Evolutionary conservation across 2,888 invertebrate species (phyloP).

Genomic region (Asteroscopus sphinx): DNA sequence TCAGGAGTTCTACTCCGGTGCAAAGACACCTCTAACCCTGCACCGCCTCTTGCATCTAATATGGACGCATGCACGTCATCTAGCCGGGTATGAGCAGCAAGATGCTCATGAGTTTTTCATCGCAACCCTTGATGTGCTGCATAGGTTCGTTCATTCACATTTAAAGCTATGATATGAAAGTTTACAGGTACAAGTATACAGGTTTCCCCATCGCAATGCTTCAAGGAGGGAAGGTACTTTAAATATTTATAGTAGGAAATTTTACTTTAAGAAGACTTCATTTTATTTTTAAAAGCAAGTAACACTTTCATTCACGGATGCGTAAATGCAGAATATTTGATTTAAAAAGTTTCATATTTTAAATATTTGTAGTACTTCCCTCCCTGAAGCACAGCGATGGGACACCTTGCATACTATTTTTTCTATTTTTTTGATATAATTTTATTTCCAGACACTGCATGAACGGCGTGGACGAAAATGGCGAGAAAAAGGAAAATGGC

Average conservation of each 20-base stretch:
- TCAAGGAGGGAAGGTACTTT: no score
- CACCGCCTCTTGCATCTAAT: conserved; percentile 97
- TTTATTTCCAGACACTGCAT: conserved; percentile 82
- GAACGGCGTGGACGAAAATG: conserved; percentile 84
- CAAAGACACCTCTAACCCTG: conserved; percentile 95
- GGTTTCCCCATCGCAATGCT: no score
- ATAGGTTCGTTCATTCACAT: conserved; percentile 85
- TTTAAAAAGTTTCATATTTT: no score
- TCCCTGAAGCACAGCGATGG: no score
- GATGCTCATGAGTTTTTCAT: conserved; percentile 99
- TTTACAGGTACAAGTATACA: no score
- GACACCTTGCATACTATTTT: no score
- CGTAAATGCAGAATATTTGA: no score
- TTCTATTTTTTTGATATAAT: background rate
- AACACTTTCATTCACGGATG: no score
- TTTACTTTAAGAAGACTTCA: no score
- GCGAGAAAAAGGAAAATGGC: conserved; percentile 83
- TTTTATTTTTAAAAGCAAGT: no score
- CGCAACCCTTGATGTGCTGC: conserved; percentile 97
- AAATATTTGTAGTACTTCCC: no score
- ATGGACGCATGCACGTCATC: conserved; percentile 98
- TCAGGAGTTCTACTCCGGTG: conserved; percentile 97
- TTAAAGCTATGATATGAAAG: background rate
- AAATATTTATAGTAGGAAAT: no score
- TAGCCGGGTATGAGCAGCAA: conserved; percentile 99